Percentiles rank a stretch among this genome's conserved stretches.
Conservation (phyloP, 2,888 invertebrate genomes). For the Dryobota labecula region DNA sequence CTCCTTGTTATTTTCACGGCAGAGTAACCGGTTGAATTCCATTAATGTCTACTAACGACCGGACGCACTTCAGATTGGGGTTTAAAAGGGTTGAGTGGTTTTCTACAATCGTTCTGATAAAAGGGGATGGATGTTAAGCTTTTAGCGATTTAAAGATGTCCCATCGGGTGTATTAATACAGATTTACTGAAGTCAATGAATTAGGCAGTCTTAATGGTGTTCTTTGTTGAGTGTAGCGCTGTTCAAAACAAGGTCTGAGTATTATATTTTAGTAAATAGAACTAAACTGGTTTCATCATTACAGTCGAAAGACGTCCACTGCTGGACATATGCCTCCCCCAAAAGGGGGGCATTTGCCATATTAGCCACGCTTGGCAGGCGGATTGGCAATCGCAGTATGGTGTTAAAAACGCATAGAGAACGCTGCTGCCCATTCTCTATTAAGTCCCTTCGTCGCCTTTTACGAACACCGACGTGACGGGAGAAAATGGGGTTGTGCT, state of each 20-base stretch:
- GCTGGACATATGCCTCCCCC: no score
- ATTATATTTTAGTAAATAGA: background rate
- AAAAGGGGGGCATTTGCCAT: no score
- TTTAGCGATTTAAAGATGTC: slow-evolving; percentile 89
- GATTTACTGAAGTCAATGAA: slow-evolving; percentile 71
- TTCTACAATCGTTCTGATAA: slow-evolving; percentile 89
- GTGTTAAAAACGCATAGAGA: no score
- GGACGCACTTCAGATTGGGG: slow-evolving; percentile 89
- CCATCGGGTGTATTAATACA: slow-evolving; percentile 77
- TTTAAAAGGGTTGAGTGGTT: slow-evolving; percentile 91
- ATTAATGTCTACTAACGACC: slow-evolving; percentile 90
- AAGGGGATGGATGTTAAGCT: slow-evolving; percentile 88
- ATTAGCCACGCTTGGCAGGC: no score
- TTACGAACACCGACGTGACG: no score
- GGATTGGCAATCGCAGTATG: no score
- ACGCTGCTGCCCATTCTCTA: no score
- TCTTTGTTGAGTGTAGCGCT: slow-evolving; percentile 17
- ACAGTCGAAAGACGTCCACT: no score
- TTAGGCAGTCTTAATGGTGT: slow-evolving; percentile 65
- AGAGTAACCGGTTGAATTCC: slow-evolving; percentile 87
- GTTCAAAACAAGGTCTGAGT: background rate
- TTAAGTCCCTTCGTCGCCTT: no score
- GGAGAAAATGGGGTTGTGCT: no score
- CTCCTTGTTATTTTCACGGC: slow-evolving; percentile 88
- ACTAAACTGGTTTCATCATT: no score